Evolutionary conservation across 2,888 invertebrate species (phyloP).

Genomic region (Apomyelois bistriatella): DNA sequence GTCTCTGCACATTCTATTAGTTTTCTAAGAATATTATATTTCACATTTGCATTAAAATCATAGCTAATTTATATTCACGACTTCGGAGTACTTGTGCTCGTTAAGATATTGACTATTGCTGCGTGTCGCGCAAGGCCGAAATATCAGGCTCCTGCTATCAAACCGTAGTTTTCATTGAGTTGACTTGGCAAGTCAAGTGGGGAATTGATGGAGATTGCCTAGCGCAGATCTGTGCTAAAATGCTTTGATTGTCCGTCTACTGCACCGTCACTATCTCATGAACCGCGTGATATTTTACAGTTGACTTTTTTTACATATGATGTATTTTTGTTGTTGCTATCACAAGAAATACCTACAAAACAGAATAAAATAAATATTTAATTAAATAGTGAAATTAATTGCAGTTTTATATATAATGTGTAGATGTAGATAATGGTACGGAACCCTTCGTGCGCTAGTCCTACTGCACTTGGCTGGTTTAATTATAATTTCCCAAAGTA

Average conservation of each 20-base stretch:
- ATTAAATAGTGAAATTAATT: too few relatives aligned
- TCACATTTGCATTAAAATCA: constrained; percentile 1
- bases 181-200: neutral
- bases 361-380: too few relatives aligned
- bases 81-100: neutral
- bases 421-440: too few relatives aligned
- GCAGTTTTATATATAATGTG: too few relatives aligned
- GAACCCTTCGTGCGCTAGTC: too few relatives aligned
- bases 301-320: too few relatives aligned
- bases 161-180: neutral
- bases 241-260: constrained; percentile 8
- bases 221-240: neutral
- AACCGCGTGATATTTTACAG: too few relatives aligned
- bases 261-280: too few relatives aligned
- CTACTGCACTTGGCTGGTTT: too few relatives aligned
- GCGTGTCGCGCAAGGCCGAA: neutral
- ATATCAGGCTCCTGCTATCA: neutral
- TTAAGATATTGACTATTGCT: neutral
- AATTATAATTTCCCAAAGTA: too few relatives aligned
- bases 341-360: too few relatives aligned
- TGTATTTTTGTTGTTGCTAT: too few relatives aligned
- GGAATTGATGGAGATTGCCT: neutral
- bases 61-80: constrained; percentile 1
- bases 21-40: neutral
- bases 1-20: neutral